Base-by-base conservation (phyloP, 92 coral and sea anemone genomes). In the Micromussa lordhowensis region DNA sequence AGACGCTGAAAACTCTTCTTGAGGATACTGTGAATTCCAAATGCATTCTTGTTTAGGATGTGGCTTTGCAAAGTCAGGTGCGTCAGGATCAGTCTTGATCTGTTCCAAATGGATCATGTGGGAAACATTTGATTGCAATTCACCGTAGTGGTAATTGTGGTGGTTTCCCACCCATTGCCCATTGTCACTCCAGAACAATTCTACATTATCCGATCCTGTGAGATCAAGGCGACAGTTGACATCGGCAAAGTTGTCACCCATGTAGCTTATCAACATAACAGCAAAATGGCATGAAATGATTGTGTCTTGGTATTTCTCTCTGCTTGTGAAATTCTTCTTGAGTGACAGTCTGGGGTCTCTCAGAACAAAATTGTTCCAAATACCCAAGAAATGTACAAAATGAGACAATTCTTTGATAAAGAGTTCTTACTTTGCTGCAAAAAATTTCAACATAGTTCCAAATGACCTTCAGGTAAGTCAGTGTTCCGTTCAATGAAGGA, bases 361-460 rank as follows among this genome's bases (percentile, higher is more conserved):
- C 22, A 29, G 77, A 72, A 92, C 31, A 35, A 1, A 92, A 54
- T 92, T 89, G 68, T 63, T 90, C 70, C 86, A 82, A 44, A 82
- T 82, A 32, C 58, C 86, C n/a, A 89, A 73, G 78, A 92, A 92
- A 59, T 92, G 88, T 15, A 85, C 91, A 70, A 51, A 92, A 92
- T 84, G 79, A 48, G 80, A 72, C 54, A 84, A 34, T 54, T 72
- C 79, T 70, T 75, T 84, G 79, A 84, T 48, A 75, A 28, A 84
- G 79, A 84, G 78, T 84, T 72, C 87, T 75, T 86, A 92, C 84
- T 81, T 92, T 18, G 86, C 95, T 89, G 76, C 85, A 92, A 63
- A 91, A 92, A 55, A 92, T 88, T 38, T 92, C 94, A 44, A 92
- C 87, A 49, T 91, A 88, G 74, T 82, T 77, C 94, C 89, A 88